These are phyloP conservation scores for Champsocephalus gunnari DNA, from an alignment of 2,797 vertebrate species.

Conservation along the genomic window DNA sequence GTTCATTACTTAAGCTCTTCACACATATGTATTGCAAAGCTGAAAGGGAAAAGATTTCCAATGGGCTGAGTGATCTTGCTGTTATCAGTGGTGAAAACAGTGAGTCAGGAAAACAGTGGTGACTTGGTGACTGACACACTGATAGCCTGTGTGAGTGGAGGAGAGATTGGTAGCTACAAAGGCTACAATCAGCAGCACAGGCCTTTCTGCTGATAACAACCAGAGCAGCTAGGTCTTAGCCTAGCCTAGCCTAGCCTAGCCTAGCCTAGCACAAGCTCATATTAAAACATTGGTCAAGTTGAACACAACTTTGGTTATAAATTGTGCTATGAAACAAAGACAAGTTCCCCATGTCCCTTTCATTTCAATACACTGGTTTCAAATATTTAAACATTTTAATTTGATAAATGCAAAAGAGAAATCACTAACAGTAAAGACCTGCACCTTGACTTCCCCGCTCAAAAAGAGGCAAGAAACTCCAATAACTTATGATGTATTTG, in stretches of 20 bases:
- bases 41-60: background rate
- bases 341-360: background rate
- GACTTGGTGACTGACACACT: constrained; percentile 35
- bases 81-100: constrained; percentile 44
- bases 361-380: background rate
- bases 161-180: constrained; percentile 42
- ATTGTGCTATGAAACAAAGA: background rate
- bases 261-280: background rate
- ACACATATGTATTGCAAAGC: background rate
- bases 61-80: constrained; percentile 11
- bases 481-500: background rate
- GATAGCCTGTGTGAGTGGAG: constrained; percentile 24
- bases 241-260: background rate
- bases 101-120: constrained; percentile 37
- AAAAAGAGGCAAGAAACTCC: background rate
- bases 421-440: background rate
- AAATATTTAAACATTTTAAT: background rate
- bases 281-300: background rate
- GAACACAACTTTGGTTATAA: background rate
- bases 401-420: background rate
- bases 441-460: background rate
- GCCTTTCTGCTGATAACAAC: constrained; percentile 52
- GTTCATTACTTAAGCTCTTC: background rate
- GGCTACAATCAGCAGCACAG: constrained; percentile 39
- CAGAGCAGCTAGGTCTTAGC: background rate